phyloP scores from a whole-genome alignment of 2,113 vertebrate genomes.

The Oreochromis aureus region DNA sequence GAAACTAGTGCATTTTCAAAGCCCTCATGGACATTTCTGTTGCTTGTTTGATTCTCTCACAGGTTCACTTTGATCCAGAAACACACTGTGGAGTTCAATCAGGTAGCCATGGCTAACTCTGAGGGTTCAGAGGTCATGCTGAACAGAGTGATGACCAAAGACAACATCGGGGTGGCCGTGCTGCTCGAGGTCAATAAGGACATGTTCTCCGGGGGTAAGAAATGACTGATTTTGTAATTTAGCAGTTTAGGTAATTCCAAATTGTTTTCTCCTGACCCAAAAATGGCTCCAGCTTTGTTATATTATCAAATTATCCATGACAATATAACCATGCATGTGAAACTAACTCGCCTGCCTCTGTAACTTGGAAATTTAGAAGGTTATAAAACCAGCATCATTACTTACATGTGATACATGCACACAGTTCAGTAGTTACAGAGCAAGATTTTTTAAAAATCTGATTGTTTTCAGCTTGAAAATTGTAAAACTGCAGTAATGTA shows the following conservation, averaged over 20 bases:
- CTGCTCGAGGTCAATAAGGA: constrained; percentile 93
- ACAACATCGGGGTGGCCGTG: constrained; percentile 95
- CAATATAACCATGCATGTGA: background rate
- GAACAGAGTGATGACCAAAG: constrained; percentile 98
- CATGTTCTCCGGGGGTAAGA: constrained; percentile 83
- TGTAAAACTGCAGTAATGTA: background rate
- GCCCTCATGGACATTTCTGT: background rate
- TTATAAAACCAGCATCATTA: background rate
- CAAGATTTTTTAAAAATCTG: background rate
- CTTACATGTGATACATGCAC: background rate
- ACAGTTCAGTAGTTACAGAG: background rate
- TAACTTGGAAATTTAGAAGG: accelerated
- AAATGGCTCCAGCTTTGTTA: background rate
- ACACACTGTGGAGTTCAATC: constrained; percentile 98
- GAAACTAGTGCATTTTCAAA: background rate
- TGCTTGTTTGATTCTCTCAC: background rate
- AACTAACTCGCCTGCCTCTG: background rate
- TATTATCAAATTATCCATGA: background rate
- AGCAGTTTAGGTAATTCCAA: background rate
- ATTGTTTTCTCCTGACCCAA: background rate
- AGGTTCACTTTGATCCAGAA: constrained; percentile 95
- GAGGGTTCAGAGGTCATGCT: constrained; percentile 98
- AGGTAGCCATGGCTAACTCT: constrained; percentile 98
- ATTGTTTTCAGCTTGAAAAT: accelerated
- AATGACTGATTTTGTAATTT: accelerated